Conservation (phyloP, 2,113 vertebrate species). For the Caranx melampygus region DNA sequence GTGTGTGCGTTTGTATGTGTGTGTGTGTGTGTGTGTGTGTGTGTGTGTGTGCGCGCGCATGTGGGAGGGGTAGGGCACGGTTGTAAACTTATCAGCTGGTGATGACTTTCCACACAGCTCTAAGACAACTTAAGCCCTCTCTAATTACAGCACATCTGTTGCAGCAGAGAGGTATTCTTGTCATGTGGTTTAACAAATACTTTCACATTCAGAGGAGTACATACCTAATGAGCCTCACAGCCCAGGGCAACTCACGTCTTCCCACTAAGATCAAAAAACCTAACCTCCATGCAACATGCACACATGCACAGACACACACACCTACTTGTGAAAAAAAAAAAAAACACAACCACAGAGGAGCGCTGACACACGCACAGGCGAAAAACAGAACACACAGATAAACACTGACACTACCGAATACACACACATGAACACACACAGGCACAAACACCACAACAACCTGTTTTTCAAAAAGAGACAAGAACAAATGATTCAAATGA, state of each 20-base stretch:
- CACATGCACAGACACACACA: constrained; percentile 59
- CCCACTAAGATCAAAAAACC: constrained; percentile 82
- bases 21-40: constrained; percentile 26
- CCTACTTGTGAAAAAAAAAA: constrained; percentile 45
- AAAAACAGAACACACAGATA: constrained; percentile 49
- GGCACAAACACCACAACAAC: constrained; percentile 72
- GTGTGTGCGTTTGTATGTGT: constrained; percentile 9
- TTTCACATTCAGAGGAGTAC: constrained; percentile 83
- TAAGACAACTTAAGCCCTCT: constrained; percentile 86
- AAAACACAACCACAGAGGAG: constrained; percentile 46
- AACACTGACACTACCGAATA: constrained; percentile 12
- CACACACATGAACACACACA: constrained; percentile 20
- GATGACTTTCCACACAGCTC: constrained; percentile 83
- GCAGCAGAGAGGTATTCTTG: constrained; percentile 83
- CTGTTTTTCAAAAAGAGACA: constrained; percentile 75
- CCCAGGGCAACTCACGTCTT: constrained; percentile 81
- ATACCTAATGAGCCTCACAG: constrained; percentile 84
- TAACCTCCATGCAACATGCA: constrained; percentile 69
- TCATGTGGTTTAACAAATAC: constrained; percentile 87
- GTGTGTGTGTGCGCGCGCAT: constrained; percentile 16
- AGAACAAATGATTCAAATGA: constrained; percentile 81
- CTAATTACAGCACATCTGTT: constrained; percentile 89
- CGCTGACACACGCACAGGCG: constrained; percentile 27
- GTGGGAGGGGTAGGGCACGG: constrained; percentile 55
- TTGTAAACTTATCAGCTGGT: constrained; percentile 83